phyloP scores from a whole-genome alignment of 2,113 vertebrate species.

The Urocynchramus pylzowi region DNA sequence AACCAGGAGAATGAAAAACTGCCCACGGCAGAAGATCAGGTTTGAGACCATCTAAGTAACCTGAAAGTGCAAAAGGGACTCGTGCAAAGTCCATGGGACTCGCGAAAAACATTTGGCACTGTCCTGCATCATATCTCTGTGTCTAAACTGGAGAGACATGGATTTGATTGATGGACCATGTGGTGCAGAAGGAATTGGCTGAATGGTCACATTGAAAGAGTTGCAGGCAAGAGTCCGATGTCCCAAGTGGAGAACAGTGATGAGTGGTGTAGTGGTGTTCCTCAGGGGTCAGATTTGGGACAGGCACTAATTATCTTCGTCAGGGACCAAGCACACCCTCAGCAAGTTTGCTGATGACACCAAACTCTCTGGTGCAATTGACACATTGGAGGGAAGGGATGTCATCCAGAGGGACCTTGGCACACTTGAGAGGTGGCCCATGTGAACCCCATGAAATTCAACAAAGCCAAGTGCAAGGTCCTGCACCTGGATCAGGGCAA shows the following conservation, averaged over 20 bases:
- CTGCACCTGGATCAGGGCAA: background rate
- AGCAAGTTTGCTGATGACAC: background rate
- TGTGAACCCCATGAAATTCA: background rate
- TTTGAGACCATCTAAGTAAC: background rate
- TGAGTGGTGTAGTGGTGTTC: fast-evolving
- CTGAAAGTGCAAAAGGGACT: background rate
- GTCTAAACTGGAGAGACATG: background rate
- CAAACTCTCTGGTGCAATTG: background rate
- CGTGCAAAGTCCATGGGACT: background rate
- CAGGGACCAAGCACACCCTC: fast-evolving
- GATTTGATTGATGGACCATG: background rate
- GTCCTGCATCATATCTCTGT: background rate
- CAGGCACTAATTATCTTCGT: background rate
- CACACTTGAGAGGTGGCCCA: fast-evolving
- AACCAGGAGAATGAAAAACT: background rate
- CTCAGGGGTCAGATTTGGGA: background rate
- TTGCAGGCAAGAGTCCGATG: background rate
- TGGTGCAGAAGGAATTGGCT: background rate
- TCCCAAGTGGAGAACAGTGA: background rate
- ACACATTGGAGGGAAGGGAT: background rate
- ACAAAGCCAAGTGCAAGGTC: background rate
- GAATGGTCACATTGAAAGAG: background rate
- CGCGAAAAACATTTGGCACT: background rate
- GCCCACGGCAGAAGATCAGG: background rate
- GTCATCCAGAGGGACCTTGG: background rate